Base-by-base conservation (phyloP, 2,888 invertebrate species). In the Sinodicranocentrus sp. region DNA sequence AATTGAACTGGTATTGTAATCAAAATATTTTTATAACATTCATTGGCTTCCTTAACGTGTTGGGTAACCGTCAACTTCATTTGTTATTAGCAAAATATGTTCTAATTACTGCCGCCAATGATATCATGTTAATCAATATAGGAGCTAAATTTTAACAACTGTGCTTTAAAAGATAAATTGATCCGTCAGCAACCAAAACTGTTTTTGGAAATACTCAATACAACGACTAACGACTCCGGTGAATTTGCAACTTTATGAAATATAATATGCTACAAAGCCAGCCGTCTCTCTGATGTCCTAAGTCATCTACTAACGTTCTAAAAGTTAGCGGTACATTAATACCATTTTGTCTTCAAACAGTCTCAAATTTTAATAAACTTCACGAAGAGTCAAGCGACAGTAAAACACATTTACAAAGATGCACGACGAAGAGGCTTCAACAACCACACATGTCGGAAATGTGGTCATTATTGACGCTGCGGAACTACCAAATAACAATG, bases 351-450 rank as follows among this genome's bases (percentile, higher is more conserved):
- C 63, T 68, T 68, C 44, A n/a, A n/a, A n/a, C n/a, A 68, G 68
- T 26, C 68, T 68, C 25, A 48, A 68, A 68, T 23, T 23, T 19
- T 2, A 21, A 57, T 21, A 19, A 19, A 13, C n/a, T 25, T 59
- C 23, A 25, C 19, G 8, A 33, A 28, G 1, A 70, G 19, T 19
- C 19, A 33, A 28, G 1, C 44, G 19, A 3, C 19, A 10, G n/a
- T 19, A 68, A 44, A 3, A 10, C 25, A 44, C 61, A 59, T 25
- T 68, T 17, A 84, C 44, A 63, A 75, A 82, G 75, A 88, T 88
- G 88, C 87, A 85, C 75, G 88, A 88, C 75, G 87, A 88, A 65
- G 84, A 86, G 5, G 85, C 84, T n/a, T 68, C 85, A 17, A 86
- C 86, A 28, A 80, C 84, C 2, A 83, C 87, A 39, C 76, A 84